Evolutionary conservation across 2,888 invertebrate species (phyloP).

Genomic region (Drosophila ochracea): DNA sequence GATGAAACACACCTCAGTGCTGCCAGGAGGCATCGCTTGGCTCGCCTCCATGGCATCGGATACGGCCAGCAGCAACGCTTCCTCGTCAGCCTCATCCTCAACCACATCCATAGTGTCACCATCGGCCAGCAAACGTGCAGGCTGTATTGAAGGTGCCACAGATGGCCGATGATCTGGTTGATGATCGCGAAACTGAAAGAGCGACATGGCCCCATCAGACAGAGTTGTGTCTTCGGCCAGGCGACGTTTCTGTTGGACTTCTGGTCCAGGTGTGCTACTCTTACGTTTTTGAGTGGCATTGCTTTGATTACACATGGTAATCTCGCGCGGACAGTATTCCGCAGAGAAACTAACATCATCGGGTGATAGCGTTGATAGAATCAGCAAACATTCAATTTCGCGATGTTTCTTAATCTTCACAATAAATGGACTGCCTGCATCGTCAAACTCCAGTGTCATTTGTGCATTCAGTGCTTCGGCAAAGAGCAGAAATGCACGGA

Average conservation of each 20-base stretch:
- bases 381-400: constrained; percentile 92
- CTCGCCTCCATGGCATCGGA: constrained; percentile 59
- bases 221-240: constrained; percentile 60
- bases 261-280: constrained; percentile 39
- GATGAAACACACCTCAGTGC: constrained; percentile 59
- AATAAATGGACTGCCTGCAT: constrained; percentile 91
- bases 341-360: constrained; percentile 83
- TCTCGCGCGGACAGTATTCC: constrained; percentile 65
- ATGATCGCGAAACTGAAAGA: constrained; percentile 64
- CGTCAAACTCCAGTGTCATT: constrained; percentile 90
- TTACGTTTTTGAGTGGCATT: constrained; percentile 62
- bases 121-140: constrained; percentile 57
- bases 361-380: constrained; percentile 88
- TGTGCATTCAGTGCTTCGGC: constrained; percentile 91
- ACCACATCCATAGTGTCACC: constrained; percentile 52
- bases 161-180: constrained; percentile 22
- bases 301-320: constrained; percentile 38
- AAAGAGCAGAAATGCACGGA: constrained; percentile 92
- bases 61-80: constrained; percentile 60
- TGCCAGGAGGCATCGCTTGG: constrained; percentile 30
- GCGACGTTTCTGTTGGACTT: constrained; percentile 44
- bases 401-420: constrained; percentile 90
- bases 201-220: constrained; percentile 36
- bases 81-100: constrained; percentile 53
- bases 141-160: constrained; percentile 59